These are phyloP conservation scores for Nasonia oneida DNA, from an alignment of 2,888 invertebrate genomes.

Conservation along the genomic window DNA sequence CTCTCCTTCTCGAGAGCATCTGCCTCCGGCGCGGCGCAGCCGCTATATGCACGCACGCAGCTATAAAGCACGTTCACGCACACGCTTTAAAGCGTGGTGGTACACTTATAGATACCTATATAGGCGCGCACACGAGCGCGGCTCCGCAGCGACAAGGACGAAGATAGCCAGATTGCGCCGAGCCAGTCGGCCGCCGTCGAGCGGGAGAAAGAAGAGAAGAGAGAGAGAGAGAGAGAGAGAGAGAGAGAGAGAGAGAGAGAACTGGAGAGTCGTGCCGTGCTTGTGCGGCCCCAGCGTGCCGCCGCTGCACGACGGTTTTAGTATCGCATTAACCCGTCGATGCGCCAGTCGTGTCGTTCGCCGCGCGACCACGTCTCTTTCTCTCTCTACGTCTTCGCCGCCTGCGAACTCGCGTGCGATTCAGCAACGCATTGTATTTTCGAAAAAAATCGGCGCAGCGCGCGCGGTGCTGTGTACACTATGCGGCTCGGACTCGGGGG, in stretches of 20 bases:
- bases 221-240: constrained; percentile 45
- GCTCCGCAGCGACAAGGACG: constrained; percentile 12
- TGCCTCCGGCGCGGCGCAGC: constrained; percentile 30
- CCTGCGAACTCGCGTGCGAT: neutral
- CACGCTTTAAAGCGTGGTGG: neutral
- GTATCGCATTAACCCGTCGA: constrained; percentile 59
- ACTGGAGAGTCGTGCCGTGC: constrained; percentile 26
- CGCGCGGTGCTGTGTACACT: neutral
- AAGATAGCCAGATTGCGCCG: constrained; percentile 21
- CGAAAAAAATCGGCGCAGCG: neutral
- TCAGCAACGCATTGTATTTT: too few species aligned
- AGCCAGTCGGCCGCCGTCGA: constrained; percentile 1
- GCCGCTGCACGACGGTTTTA: constrained; percentile 53
- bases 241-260: constrained; percentile 40
- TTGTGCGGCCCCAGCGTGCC: constrained; percentile 19
- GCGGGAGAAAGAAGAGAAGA: neutral
- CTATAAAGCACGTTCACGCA: constrained; percentile 26
- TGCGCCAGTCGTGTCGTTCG: constrained; percentile 33
- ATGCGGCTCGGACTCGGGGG: neutral
- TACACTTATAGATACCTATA: neutral
- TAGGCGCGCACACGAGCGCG: neutral
- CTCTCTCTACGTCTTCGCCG: neutral
- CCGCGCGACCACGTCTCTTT: constrained; percentile 14
- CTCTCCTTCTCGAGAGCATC: constrained; percentile 52
- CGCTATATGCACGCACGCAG: neutral